Conservation (phyloP, 2,888 invertebrate species). For the Julus scandinavius region DNA sequence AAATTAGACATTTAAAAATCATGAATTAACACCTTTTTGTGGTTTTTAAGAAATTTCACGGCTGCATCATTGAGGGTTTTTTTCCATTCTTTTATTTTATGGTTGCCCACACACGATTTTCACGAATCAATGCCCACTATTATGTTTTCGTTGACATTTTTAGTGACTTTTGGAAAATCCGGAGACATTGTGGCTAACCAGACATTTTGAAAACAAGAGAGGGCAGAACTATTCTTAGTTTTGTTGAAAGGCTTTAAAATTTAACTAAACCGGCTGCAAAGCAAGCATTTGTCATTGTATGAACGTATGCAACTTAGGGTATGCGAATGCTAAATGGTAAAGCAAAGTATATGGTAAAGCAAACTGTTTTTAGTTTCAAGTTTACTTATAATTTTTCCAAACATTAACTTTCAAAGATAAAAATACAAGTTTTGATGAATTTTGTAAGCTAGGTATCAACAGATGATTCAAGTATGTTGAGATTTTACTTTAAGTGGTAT, state of each 20-base stretch:
- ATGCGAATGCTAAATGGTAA: background rate
- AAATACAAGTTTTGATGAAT: no score
- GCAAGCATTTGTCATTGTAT: background rate
- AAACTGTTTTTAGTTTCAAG: background rate
- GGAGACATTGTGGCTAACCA: background rate
- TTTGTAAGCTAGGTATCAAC: no score
- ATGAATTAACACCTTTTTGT: slow-evolving; percentile 12
- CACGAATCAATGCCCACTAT: background rate
- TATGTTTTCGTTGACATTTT: slow-evolving; percentile 14
- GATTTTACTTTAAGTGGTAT: no score
- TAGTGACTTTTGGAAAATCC: background rate
- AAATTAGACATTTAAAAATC: slow-evolving; percentile 47
- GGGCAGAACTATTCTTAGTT: background rate
- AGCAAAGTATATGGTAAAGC: background rate
- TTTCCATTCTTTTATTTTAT: background rate
- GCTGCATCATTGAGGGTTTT: background rate
- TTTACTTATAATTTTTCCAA: background rate
- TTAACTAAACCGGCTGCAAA: background rate
- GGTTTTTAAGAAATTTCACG: background rate
- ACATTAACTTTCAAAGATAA: no score
- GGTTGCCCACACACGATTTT: background rate
- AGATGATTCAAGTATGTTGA: no score
- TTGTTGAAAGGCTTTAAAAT: background rate
- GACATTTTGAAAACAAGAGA: background rate
- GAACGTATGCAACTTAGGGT: no score